Conservation (phyloP, 1,140 invertebrate species). For the Heliconius congener region DNA sequence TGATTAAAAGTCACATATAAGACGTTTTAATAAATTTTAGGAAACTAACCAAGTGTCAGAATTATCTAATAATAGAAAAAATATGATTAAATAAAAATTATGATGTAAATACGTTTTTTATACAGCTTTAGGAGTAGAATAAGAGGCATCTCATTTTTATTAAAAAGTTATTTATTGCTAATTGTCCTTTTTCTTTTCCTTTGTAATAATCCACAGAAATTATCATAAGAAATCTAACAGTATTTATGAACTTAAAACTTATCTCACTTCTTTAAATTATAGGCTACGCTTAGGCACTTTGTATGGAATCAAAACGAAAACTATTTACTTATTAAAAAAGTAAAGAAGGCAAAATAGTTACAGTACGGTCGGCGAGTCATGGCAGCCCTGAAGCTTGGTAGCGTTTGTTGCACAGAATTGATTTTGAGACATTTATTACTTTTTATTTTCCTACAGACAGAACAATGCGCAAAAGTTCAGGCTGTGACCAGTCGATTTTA, state of each 20-base stretch:
- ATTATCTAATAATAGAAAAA: not conserved
- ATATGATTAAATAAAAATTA: not conserved
- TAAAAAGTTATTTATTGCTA: constrained; percentile 46
- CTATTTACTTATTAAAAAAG: not conserved
- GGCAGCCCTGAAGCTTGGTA: no score
- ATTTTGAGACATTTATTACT: no score
- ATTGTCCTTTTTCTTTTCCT: not conserved
- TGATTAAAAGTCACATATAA: not conserved
- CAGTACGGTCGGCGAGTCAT: not conserved
- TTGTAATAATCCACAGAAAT: not conserved
- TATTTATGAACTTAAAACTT: constrained; percentile 7
- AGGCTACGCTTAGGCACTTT: not conserved
- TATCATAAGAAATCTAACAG: not conserved
- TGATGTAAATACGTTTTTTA: constrained; percentile 1
- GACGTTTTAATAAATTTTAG: not conserved
- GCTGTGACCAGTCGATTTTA: no score
- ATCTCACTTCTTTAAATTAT: not conserved
- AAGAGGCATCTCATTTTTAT: constrained; percentile 60
- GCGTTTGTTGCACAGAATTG: no score
- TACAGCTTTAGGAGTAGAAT: constrained; percentile 41
- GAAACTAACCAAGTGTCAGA: not conserved
- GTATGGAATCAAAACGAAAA: not conserved
- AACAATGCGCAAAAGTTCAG: no score
- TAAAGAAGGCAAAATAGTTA: not conserved
- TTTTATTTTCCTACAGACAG: no score